Percentiles rank a stretch among this genome's conserved stretches.
phyloP scores from a whole-genome alignment of 2,113 vertebrate species.

The Paracyprichromis sp. region DNA sequence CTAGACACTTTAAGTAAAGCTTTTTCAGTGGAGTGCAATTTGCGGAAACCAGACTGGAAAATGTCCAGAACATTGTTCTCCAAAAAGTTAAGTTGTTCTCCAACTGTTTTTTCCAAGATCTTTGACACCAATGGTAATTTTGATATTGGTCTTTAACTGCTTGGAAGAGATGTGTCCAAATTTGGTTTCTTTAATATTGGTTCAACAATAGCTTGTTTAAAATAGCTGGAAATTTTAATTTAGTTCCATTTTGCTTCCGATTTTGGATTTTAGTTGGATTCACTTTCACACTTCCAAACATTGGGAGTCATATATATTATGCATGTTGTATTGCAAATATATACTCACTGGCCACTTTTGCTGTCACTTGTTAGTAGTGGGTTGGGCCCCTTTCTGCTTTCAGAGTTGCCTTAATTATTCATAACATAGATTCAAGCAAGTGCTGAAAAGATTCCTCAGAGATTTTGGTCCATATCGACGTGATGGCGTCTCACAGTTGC shows the following conservation, averaged over 20 bases:
- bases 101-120: neutral
- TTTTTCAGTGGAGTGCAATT: neutral
- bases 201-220: neutral
- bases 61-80: neutral
- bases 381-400: neutral
- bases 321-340: neutral
- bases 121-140: neutral
- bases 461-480: neutral
- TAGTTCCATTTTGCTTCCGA: neutral
- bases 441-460: neutral
- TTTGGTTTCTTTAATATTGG: neutral
- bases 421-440: neutral
- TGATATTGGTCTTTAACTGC: fast-evolving
- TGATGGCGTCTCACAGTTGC: neutral
- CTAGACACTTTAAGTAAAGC: neutral
- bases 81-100: neutral
- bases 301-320: neutral
- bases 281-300: neutral
- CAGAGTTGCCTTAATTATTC: neutral
- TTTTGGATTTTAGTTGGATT: neutral
- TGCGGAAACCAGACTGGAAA: neutral
- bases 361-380: neutral
- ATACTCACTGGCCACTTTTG: neutral
- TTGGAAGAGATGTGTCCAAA: neutral
- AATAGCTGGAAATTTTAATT: fast-evolving